Evolutionary conservation across 2,113 vertebrate genomes (phyloP).

Genomic region (Chlamydotis undulata): DNA sequence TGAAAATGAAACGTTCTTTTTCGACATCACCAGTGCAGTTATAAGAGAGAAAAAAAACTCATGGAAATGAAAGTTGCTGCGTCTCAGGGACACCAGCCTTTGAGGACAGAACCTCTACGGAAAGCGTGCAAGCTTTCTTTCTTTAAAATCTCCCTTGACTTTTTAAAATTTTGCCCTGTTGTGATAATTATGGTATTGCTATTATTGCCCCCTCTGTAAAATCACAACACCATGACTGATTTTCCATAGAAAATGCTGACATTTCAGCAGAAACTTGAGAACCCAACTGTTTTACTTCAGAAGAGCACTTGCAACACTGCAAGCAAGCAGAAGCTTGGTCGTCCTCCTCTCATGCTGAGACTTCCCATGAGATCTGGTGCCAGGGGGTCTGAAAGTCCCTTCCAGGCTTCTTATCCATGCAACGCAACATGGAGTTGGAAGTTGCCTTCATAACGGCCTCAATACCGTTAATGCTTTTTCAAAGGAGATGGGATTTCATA

Average conservation of each 20-base stretch:
- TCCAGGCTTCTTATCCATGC: neutral
- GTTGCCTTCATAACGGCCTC: neutral
- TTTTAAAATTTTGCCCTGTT: neutral
- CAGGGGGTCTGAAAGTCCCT: neutral
- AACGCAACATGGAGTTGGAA: fast-evolving
- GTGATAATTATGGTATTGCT: neutral
- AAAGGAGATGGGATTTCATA: neutral
- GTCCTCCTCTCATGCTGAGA: fast-evolving
- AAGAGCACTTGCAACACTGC: neutral
- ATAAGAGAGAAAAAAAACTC: neutral
- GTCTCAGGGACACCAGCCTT: neutral
- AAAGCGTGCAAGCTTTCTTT: neutral
- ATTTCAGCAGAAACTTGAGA: neutral
- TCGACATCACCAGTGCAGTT: neutral
- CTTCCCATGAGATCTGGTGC: fast-evolving
- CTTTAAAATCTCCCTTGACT: neutral
- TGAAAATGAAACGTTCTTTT: neutral
- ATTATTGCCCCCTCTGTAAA: neutral
- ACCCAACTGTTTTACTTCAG: neutral
- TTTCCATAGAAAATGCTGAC: neutral
- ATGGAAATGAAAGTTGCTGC: neutral
- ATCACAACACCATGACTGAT: neutral
- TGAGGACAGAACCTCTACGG: neutral
- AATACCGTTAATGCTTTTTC: neutral
- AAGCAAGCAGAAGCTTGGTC: neutral